A percentile compares a stretch with the other conserved stretches of the same genome.
Evolutionary conservation across 2,113 vertebrate genomes (phyloP).

Genomic region (Barnardius zonarius): DNA sequence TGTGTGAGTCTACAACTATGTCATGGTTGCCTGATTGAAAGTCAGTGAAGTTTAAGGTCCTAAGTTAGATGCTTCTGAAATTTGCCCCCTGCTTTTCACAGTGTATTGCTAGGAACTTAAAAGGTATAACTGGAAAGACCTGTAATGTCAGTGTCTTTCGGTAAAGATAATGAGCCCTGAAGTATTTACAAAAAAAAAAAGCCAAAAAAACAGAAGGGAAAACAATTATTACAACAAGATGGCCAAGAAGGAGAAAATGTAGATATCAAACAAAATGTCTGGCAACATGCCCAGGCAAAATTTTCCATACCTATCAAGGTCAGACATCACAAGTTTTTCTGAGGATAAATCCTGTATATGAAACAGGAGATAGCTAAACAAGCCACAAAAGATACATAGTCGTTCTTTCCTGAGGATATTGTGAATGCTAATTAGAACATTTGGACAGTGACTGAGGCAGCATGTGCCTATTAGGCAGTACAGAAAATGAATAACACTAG

Average conservation of each 20-base stretch:
- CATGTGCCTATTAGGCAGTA: rapidly evolving
- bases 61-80: background rate
- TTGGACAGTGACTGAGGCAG: background rate
- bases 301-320: background rate
- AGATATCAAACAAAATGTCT: slow-evolving; percentile 11
- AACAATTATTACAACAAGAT: background rate
- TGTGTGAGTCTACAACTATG: background rate
- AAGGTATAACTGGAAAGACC: background rate
- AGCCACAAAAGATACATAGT: background rate
- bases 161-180: background rate
- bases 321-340: background rate
- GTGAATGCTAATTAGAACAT: background rate
- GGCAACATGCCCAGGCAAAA: background rate
- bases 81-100: background rate
- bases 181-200: background rate
- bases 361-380: background rate
- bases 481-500: background rate
- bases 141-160: background rate
- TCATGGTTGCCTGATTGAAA: background rate
- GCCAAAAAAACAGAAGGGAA: background rate
- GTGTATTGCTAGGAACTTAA: background rate
- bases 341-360: background rate
- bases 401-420: background rate
- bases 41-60: background rate
- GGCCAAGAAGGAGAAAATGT: background rate